Percentiles rank a stretch among this genome's conserved stretches.
phyloP scores from a whole-genome alignment of 2,888 invertebrate genomes.

The Heliconius ismenius region DNA sequence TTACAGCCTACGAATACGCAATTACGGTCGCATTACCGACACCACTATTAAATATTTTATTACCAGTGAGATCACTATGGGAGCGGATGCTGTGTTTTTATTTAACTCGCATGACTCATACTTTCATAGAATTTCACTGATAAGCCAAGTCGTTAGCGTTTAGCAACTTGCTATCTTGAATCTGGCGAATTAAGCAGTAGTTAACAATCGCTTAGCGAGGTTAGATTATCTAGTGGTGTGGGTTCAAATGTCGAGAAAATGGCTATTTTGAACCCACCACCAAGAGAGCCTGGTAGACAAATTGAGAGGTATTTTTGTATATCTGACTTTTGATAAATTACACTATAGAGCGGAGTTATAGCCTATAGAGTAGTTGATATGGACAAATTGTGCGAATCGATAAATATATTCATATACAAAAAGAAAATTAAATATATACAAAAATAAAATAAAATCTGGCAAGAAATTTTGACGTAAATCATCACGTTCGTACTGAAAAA shows the following conservation, averaged over 20 bases:
- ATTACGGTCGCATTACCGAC: slow-evolving; percentile 12
- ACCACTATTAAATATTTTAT: slow-evolving; percentile 25
- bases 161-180: slow-evolving; percentile 1
- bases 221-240: neutral
- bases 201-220: neutral
- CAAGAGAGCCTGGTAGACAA: neutral
- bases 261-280: too few relatives aligned
- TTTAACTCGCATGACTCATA: slow-evolving; percentile 33
- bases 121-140: slow-evolving; percentile 38
- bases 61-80: slow-evolving; percentile 26
- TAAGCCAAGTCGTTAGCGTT: slow-evolving; percentile 26
- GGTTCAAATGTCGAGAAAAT: neutral
- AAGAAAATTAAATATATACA: too few relatives aligned
- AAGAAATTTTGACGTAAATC: too few relatives aligned
- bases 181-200: slow-evolving; percentile 3
- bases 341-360: too few relatives aligned
- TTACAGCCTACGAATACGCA: slow-evolving; percentile 9
- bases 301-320: neutral
- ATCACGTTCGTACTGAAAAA: too few relatives aligned
- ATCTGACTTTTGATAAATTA: too few relatives aligned
- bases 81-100: slow-evolving; percentile 38
- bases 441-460: too few relatives aligned
- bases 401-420: too few relatives aligned
- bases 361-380: too few relatives aligned
- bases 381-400: too few relatives aligned